These are phyloP conservation scores for Acleris sparsana DNA, from an alignment of 2,888 invertebrate species.

Conservation along the genomic window DNA sequence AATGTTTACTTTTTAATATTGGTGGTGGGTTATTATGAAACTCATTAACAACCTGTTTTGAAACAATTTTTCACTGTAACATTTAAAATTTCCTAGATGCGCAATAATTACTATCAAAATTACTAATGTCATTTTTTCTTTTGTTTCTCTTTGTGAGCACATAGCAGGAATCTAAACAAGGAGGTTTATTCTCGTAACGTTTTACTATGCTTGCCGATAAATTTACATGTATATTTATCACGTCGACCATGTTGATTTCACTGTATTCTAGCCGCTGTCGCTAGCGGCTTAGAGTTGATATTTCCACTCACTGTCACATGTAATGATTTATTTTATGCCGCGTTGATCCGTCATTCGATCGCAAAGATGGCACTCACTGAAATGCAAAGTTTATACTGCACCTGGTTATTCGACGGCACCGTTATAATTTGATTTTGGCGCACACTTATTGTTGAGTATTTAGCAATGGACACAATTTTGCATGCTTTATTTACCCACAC, in stretches of 20 bases:
- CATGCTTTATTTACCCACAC: slow-evolving; percentile 82
- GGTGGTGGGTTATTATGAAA: slow-evolving; percentile 38
- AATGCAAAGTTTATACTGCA: slow-evolving; percentile 82
- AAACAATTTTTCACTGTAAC: slow-evolving; percentile 22
- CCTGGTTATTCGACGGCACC: slow-evolving; percentile 82
- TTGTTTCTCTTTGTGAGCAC: slow-evolving; percentile 78
- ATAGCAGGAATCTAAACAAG: slow-evolving; percentile 82
- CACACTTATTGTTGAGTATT: slow-evolving; percentile 83
- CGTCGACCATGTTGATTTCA: slow-evolving; percentile 63
- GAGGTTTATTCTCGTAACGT: slow-evolving; percentile 80
- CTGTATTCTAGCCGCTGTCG: slow-evolving; percentile 59
- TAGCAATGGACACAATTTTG: slow-evolving; percentile 83
- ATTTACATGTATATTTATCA: slow-evolving; percentile 68
- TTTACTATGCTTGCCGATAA: slow-evolving; percentile 79
- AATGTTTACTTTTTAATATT: slow-evolving; percentile 43
- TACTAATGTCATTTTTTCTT: slow-evolving; percentile 80
- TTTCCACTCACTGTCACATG: slow-evolving; percentile 88
- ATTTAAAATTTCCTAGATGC: slow-evolving; percentile 48
- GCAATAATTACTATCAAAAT: slow-evolving; percentile 59
- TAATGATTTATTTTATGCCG: slow-evolving; percentile 84
- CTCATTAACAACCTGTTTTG: slow-evolving; percentile 28
- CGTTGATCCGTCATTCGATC: slow-evolving; percentile 59
- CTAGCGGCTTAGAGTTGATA: slow-evolving; percentile 60
- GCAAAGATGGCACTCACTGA: slow-evolving; percentile 83
- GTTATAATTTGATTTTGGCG: slow-evolving; percentile 82